Percentiles rank a stretch among this genome's conserved stretches.
phyloP scores from a whole-genome alignment of 2,113 vertebrate species.

The Marcusenius ussheri region DNA sequence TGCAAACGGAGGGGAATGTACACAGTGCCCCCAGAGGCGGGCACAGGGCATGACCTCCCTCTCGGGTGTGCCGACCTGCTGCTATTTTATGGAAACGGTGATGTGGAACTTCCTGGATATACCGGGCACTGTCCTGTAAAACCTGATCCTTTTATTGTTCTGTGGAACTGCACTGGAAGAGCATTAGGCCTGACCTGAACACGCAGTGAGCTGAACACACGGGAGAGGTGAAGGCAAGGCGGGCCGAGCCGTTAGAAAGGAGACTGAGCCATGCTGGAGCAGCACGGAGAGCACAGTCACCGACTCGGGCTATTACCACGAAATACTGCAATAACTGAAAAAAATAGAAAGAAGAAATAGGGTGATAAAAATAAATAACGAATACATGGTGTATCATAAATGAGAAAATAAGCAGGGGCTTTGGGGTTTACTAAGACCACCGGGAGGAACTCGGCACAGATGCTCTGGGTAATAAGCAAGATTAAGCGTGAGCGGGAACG shows the following conservation, averaged over 20 bases:
- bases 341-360: not conserved
- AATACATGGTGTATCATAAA: not conserved
- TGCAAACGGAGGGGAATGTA: not conserved
- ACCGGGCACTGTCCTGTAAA: not conserved
- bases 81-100: not conserved
- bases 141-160: not conserved
- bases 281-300: not conserved
- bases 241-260: not conserved
- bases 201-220: not conserved
- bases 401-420: not conserved
- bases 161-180: not conserved
- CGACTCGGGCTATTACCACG: not conserved
- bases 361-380: not conserved
- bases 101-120: not conserved
- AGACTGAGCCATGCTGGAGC: not conserved
- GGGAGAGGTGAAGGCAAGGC: not conserved
- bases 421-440: not conserved
- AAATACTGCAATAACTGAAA: not conserved
- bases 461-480: constrained; percentile 2
- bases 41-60: not conserved
- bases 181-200: not conserved
- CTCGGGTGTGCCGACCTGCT: not conserved
- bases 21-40: not conserved
- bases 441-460: constrained; percentile 3
- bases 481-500: constrained; percentile 15